These are phyloP conservation scores for Sesamia inferens DNA, from an alignment of 2,888 invertebrate species.

Conservation along the genomic window DNA sequence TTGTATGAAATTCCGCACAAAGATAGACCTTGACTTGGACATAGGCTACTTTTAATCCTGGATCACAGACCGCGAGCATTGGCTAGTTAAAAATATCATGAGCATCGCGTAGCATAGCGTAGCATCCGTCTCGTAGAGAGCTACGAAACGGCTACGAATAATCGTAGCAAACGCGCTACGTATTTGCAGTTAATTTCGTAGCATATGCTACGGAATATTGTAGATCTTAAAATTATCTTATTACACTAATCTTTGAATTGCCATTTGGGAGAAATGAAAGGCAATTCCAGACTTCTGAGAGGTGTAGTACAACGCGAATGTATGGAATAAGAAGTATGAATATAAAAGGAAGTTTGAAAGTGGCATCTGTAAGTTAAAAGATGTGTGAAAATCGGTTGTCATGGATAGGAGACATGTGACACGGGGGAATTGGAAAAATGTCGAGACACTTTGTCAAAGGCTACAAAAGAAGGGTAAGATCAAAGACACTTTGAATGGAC, in stretches of 20 bases:
- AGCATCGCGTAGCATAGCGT: not conserved
- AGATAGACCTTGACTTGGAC: too few species aligned
- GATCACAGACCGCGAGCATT: too few species aligned
- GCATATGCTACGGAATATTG: not conserved
- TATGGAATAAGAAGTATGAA: not conserved
- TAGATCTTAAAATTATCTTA: not conserved
- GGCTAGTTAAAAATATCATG: too few species aligned
- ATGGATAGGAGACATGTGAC: not conserved
- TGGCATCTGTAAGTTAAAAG: too few species aligned
- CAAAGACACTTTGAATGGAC: not conserved
- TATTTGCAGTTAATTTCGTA: not conserved
- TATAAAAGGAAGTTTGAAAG: too few species aligned
- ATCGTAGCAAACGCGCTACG: too few species aligned
- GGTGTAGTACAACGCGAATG: not conserved
- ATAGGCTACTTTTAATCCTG: too few species aligned
- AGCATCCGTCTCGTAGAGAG: conserved; percentile 1
- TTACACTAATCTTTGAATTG: not conserved
- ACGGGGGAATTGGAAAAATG: not conserved
- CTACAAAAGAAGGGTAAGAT: not conserved
- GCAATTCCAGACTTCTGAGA: too few species aligned
- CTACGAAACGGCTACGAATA: conserved; percentile 8
- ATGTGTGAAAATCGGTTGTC: not conserved
- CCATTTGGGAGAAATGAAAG: not conserved
- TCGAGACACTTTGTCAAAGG: not conserved
- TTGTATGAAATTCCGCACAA: too few species aligned